A percentile compares a stretch with the other conserved stretches of the same genome.
Conservation (phyloP, 2,113 vertebrate genomes). For the Passer montanus region DNA sequence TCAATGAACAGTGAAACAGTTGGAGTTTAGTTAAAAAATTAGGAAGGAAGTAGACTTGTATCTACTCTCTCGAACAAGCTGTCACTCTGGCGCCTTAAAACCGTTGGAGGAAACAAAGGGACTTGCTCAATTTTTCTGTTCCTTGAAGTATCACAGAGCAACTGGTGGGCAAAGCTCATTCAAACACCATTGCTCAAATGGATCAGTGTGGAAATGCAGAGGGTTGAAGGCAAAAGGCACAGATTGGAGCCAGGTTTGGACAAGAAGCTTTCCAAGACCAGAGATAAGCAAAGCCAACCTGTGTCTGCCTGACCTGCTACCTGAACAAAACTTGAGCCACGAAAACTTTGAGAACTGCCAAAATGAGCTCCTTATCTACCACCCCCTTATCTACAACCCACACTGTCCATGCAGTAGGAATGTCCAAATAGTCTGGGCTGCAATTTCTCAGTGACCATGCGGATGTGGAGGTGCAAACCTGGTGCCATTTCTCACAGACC, state of each 20-base stretch:
- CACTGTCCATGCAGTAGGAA: neutral
- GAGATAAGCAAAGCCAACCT: neutral
- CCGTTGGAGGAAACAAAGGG: neutral
- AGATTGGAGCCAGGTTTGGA: neutral
- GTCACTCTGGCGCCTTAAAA: neutral
- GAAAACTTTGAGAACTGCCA: neutral
- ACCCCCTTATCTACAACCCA: neutral
- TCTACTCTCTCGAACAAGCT: neutral
- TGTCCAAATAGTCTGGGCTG: neutral
- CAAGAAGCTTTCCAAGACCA: neutral
- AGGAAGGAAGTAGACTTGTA: neutral
- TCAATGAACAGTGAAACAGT: neutral
- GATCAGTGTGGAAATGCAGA: neutral
- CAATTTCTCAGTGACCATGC: neutral
- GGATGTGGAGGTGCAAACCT: neutral
- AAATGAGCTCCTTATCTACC: neutral
- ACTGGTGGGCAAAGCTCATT: neutral
- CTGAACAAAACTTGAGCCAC: neutral
- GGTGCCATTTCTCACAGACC: neutral
- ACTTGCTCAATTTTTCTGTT: neutral
- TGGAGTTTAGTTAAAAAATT: neutral
- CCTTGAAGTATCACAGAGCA: neutral
- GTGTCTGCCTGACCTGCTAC: neutral
- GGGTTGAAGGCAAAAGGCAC: neutral
- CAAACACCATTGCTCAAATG: neutral